Evolutionary conservation across 2,797 vertebrate genomes (phyloP).

Genomic region (Varecia variegata): DNA sequence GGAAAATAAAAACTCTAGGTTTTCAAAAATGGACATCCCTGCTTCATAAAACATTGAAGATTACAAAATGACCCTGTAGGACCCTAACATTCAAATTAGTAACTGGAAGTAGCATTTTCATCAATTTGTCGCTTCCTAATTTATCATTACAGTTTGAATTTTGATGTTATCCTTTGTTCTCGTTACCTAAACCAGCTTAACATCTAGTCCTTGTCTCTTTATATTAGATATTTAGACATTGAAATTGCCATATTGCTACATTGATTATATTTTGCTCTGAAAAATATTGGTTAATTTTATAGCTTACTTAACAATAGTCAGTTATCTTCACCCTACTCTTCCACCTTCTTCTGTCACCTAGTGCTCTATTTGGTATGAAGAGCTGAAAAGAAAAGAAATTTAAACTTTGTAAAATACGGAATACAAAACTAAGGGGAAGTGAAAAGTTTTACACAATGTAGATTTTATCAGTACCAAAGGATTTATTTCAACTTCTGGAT

Average conservation of each 20-base stretch:
- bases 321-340: background rate
- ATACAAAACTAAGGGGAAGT: background rate
- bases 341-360: background rate
- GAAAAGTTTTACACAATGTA: background rate
- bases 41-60: background rate
- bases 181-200: background rate
- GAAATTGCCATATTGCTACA: background rate
- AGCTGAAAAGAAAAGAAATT: slow-evolving; percentile 8
- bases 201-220: background rate
- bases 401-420: slow-evolving; percentile 12
- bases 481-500: slow-evolving; percentile 15
- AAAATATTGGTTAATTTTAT: slow-evolving; percentile 10
- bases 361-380: background rate
- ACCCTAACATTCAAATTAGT: background rate
- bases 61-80: background rate
- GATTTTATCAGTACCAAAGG: background rate
- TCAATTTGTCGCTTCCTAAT: background rate
- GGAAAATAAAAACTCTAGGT: background rate
- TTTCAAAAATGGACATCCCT: background rate
- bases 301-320: background rate
- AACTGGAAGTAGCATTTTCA: background rate
- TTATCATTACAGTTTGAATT: background rate
- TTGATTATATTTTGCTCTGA: background rate
- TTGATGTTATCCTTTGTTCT: background rate
- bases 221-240: background rate